A percentile compares a stretch with the other conserved stretches of the same genome.
Conservation (phyloP, 2,888 invertebrate genomes). For the Psococerastis gibbosa region DNA sequence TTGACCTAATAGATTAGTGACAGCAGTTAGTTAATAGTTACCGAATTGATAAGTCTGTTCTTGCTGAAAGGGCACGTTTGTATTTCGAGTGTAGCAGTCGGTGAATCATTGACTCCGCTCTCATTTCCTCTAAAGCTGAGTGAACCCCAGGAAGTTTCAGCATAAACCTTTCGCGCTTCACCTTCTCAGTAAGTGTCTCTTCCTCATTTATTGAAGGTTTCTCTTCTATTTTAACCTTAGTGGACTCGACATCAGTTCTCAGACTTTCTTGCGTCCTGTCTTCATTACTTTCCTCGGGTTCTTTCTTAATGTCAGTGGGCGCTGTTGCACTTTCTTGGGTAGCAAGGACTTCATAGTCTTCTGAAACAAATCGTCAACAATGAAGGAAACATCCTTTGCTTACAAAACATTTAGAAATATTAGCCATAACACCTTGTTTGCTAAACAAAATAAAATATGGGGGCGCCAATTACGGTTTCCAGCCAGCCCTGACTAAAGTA, state of each 20-base stretch:
- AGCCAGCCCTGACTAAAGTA: neutral
- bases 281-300: slow-evolving; percentile 15
- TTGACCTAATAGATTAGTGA: neutral
- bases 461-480: too few species aligned
- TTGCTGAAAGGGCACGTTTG: slow-evolving; percentile 58
- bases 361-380: too few species aligned
- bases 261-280: slow-evolving; percentile 6
- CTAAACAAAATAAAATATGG: neutral
- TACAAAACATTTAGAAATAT: neutral
- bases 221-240: slow-evolving; percentile 6
- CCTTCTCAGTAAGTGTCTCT: slow-evolving; percentile 13
- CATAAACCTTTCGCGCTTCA: slow-evolving; percentile 24
- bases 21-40: too few species aligned
- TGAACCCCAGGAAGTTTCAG: slow-evolving; percentile 30
- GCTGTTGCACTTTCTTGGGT: neutral
- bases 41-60: slow-evolving; percentile 54
- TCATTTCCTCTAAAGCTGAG: slow-evolving; percentile 39
- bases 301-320: slow-evolving; percentile 8
- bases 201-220: slow-evolving; percentile 14
- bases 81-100: slow-evolving; percentile 53
- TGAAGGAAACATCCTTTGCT: neutral
- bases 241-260: neutral
- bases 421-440: slow-evolving; percentile 7
- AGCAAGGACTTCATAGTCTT: neutral
- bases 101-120: slow-evolving; percentile 38